A percentile compares a stretch with the other conserved stretches of the same genome.
phyloP scores from a whole-genome alignment of 1,140 invertebrate species.

The Acromyrmex charruanus region DNA sequence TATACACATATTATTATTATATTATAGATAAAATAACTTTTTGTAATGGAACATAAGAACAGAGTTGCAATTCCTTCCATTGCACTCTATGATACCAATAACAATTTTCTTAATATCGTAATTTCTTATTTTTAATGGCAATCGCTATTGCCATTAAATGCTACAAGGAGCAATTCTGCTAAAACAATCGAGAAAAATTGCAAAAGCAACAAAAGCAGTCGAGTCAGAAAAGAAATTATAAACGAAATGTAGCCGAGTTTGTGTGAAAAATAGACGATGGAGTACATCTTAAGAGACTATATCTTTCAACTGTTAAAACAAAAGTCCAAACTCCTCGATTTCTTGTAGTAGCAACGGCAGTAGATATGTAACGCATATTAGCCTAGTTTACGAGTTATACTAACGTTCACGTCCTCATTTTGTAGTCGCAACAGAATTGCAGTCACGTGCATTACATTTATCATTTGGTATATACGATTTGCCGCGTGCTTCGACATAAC shows the following conservation, averaged over 20 bases:
- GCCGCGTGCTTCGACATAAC: conserved; percentile 56
- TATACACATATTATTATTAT: not conserved
- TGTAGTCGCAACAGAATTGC: conserved; percentile 26
- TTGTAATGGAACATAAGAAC: not conserved
- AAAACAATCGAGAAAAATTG: conserved; percentile 42
- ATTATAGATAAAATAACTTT: not conserved
- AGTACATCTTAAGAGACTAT: not conserved
- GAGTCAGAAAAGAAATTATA: conserved; percentile 39
- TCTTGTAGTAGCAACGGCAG: not conserved
- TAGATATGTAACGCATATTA: conserved; percentile 32
- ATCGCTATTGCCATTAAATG: not conserved
- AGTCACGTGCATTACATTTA: conserved; percentile 50
- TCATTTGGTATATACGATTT: conserved; percentile 29
- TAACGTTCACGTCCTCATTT: conserved; percentile 33
- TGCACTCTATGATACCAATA: not conserved
- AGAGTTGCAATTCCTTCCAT: not conserved
- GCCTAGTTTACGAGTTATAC: conserved; percentile 1
- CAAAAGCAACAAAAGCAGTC: not conserved
- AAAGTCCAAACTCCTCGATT: conserved; percentile 31
- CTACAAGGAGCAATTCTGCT: not conserved
- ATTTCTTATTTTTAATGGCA: not conserved
- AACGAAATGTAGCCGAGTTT: conserved; percentile 23
- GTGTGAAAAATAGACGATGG: not conserved
- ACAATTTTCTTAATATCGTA: not conserved
- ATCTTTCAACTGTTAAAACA: not conserved